Evolutionary conservation across 2,113 vertebrate genomes (phyloP).

Genomic region (Apodemus speciosus): DNA sequence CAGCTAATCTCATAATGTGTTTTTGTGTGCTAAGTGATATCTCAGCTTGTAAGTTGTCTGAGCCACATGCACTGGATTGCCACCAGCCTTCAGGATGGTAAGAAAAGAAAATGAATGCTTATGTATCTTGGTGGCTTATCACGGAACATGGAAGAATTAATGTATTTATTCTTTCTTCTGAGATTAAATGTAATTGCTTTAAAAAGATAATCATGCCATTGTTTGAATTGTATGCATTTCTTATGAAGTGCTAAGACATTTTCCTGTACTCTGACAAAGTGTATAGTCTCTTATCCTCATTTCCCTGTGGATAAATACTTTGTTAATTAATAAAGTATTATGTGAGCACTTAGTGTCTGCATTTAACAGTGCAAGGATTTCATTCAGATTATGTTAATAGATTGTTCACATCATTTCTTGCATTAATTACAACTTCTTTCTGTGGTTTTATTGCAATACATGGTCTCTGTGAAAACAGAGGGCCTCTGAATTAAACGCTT

Average conservation of each 20-base stretch:
- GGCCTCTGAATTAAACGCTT: slow-evolving; percentile 82
- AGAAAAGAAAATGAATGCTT: slow-evolving; percentile 75
- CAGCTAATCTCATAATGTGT: slow-evolving; percentile 46
- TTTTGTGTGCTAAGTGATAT: slow-evolving; percentile 49
- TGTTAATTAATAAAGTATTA: slow-evolving; percentile 90
- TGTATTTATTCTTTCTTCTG: slow-evolving; percentile 85
- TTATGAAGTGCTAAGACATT: slow-evolving; percentile 87
- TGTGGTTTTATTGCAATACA: slow-evolving; percentile 78
- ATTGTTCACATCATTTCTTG: slow-evolving; percentile 85
- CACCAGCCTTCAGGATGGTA: slow-evolving; percentile 71
- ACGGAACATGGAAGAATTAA: slow-evolving; percentile 80
- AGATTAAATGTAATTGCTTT: slow-evolving; percentile 89
- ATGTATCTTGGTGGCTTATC: slow-evolving; percentile 78
- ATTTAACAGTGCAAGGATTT: slow-evolving; percentile 86
- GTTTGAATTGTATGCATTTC: slow-evolving; percentile 88
- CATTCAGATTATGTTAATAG: slow-evolving; percentile 89
- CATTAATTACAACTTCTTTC: slow-evolving; percentile 86
- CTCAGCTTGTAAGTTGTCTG: slow-evolving; percentile 46
- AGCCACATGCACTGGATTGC: slow-evolving; percentile 50
- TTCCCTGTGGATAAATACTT: slow-evolving; percentile 89
- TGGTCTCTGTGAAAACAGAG: slow-evolving; percentile 77
- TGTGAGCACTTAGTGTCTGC: slow-evolving; percentile 85
- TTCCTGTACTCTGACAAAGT: slow-evolving; percentile 86
- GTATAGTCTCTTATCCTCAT: slow-evolving; percentile 85
- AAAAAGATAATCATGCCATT: slow-evolving; percentile 88